Evolutionary conservation across 2,888 invertebrate species (phyloP), one percentile per base, ranked within the genome.

Genomic region (Trichogramma dendrolimi): DNA sequence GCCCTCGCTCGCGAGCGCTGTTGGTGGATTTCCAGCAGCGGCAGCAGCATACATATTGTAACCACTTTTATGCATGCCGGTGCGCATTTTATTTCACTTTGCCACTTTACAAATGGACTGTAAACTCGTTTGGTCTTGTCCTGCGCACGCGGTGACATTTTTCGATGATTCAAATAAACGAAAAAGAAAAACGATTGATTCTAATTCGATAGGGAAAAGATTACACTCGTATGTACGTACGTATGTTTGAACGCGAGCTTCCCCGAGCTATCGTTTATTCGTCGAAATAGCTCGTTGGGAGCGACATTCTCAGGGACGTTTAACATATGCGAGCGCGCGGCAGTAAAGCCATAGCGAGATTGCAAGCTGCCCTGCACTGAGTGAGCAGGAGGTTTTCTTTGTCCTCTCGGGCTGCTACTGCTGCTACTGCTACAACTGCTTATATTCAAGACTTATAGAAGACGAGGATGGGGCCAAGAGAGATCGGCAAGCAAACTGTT

Each of bases 291-390:
- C 11, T 48, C 11, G 60, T 69, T 69, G 71, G 56, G 62, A 61
- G 67, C 69, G 71, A 69, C 71, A 75, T 77, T 76, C 75, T 68
- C 68, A 27, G 56, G 65, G 67, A 69, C 70, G 73, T 73, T 75
- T 74, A 74, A 75, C 75, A 74, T 75, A 75, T 77, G 73, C 70
- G 67, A 62, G 64, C 55, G 54, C 60, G 55, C 65, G 64, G 64
- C 64, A 64, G 27, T 27, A 27, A 2, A 27, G 2, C 27, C 27
- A 27, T 10, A 46, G 8, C 8, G 46, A 46, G 46, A n/a, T 8
- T 62, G 65, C 57, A 62, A 60, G 48, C 63, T 38, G 58, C 48
- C 55, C 46, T 55, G 53, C 39, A 50, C 49, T 44, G 27, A 4
- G 40, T 14, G 43, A 40, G 50, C 50, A 42, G 51, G 56, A 53